These are phyloP conservation scores for Huso huso DNA, from an alignment of 2,797 vertebrate genomes.

Conservation along the genomic window DNA sequence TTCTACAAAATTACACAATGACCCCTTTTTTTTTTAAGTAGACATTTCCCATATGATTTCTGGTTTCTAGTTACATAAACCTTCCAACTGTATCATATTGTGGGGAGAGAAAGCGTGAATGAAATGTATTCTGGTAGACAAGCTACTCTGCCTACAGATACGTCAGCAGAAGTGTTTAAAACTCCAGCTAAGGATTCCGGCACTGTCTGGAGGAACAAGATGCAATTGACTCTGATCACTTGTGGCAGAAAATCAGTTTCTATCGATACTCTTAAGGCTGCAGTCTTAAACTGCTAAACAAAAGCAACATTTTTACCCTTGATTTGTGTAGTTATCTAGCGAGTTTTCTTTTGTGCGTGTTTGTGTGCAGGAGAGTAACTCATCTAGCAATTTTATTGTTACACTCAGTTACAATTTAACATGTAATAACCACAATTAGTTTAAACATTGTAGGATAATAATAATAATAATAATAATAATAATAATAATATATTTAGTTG, in stretches of 20 bases:
- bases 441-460: too few species aligned
- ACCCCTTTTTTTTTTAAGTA: slow-evolving; percentile 16
- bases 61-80: slow-evolving; percentile 66
- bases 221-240: slow-evolving; percentile 73
- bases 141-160: slow-evolving; percentile 69
- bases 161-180: slow-evolving; percentile 71
- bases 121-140: slow-evolving; percentile 81
- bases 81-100: slow-evolving; percentile 73
- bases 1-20: too few species aligned
- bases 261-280: slow-evolving; percentile 48
- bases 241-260: slow-evolving; percentile 84
- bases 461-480: too few species aligned
- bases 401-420: too few species aligned
- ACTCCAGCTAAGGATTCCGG: slow-evolving; percentile 75
- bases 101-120: slow-evolving; percentile 60
- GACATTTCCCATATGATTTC: slow-evolving; percentile 63
- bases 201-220: slow-evolving; percentile 58
- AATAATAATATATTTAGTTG: too few species aligned
- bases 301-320: slow-evolving; percentile 45
- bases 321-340: slow-evolving; percentile 13
- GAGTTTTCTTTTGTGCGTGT: not conserved
- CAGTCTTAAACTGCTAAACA: slow-evolving; percentile 51
- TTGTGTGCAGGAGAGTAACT: not conserved
- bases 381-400: too few species aligned
- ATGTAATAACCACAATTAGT: too few species aligned